phyloP scores from a whole-genome alignment of 2,888 invertebrate species.

The Malthinus flaveolus region DNA sequence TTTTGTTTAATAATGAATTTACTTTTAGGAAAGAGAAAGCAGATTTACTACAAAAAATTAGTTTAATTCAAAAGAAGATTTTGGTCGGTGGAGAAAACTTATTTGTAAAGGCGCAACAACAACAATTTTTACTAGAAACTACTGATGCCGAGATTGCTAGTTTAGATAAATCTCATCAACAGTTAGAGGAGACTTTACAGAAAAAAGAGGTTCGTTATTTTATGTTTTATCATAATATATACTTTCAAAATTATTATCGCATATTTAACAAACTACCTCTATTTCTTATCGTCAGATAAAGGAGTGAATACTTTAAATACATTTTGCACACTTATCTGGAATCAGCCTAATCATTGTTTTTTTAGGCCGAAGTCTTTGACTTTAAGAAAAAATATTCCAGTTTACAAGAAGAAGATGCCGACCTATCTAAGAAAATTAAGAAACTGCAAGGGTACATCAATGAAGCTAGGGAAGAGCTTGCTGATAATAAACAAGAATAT shows the following conservation, averaged over 20 bases:
- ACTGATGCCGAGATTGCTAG: constrained; percentile 82
- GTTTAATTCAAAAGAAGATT: constrained; percentile 91
- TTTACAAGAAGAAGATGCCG: constrained; percentile 92
- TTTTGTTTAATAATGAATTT: constrained; percentile 4
- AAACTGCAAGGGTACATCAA: constrained; percentile 85
- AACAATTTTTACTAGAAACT: constrained; percentile 85
- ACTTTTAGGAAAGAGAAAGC: constrained; percentile 74
- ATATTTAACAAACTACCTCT: too few species aligned
- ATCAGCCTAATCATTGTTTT: constrained; percentile 1
- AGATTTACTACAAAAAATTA: constrained; percentile 80
- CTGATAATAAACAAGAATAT: constrained; percentile 90
- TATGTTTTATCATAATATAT: too few species aligned
- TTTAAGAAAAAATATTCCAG: constrained; percentile 94
- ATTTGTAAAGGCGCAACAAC: constrained; percentile 94
- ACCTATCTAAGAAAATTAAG: constrained; percentile 90
- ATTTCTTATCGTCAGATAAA: too few species aligned
- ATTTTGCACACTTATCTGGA: too few species aligned
- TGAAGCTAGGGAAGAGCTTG: constrained; percentile 82
- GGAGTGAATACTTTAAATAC: too few species aligned
- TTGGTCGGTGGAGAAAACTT: constrained; percentile 98
- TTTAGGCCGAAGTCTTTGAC: constrained; percentile 82
- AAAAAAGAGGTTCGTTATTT: constrained; percentile 72
- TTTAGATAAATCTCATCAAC: constrained; percentile 76
- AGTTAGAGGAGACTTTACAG: constrained; percentile 78
- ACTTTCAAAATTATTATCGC: too few species aligned